phyloP scores from a whole-genome alignment of 2,888 invertebrate species.

The Myopa tessellatipennis region DNA sequence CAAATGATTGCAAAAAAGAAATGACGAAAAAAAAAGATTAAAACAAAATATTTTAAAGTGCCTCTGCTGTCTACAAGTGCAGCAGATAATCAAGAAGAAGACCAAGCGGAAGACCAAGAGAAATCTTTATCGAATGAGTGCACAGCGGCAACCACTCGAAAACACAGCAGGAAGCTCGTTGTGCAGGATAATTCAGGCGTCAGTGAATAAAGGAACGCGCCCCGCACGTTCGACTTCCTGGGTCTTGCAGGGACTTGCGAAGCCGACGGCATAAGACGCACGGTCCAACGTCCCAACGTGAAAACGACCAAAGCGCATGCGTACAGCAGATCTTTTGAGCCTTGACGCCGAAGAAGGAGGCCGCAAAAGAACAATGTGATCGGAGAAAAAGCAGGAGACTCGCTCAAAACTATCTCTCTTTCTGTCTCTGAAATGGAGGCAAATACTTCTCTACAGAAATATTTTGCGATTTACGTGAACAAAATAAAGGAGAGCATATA shows the following conservation, averaged over 20 bases:
- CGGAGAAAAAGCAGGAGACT: too few species aligned
- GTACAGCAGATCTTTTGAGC: too few species aligned
- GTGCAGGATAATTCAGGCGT: slow-evolving; percentile 35
- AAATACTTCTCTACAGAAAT: too few species aligned
- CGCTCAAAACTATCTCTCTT: too few species aligned
- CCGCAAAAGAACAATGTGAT: too few species aligned
- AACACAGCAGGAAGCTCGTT: slow-evolving; percentile 27
- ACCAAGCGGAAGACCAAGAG: neutral
- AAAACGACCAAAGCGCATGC: too few species aligned
- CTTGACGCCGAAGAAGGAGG: too few species aligned
- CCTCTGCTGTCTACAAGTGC: neutral
- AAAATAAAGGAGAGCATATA: too few species aligned
- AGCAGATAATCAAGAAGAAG: neutral
- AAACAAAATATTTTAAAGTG: neutral
- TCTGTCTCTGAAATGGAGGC: too few species aligned
- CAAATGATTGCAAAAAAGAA: neutral
- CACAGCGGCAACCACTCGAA: slow-evolving; percentile 33
- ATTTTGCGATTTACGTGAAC: too few species aligned
- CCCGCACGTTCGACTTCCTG: slow-evolving; percentile 13
- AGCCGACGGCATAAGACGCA: too few species aligned
- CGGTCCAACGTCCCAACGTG: too few species aligned
- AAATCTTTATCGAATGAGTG: slow-evolving; percentile 23
- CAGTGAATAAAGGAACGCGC: slow-evolving; percentile 27
- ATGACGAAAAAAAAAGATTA: neutral
- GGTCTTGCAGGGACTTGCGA: neutral